Evolutionary conservation across 2,113 vertebrate genomes (phyloP), one percentile per base, ranked within the genome.

Genomic region (Talpa occidentalis): DNA sequence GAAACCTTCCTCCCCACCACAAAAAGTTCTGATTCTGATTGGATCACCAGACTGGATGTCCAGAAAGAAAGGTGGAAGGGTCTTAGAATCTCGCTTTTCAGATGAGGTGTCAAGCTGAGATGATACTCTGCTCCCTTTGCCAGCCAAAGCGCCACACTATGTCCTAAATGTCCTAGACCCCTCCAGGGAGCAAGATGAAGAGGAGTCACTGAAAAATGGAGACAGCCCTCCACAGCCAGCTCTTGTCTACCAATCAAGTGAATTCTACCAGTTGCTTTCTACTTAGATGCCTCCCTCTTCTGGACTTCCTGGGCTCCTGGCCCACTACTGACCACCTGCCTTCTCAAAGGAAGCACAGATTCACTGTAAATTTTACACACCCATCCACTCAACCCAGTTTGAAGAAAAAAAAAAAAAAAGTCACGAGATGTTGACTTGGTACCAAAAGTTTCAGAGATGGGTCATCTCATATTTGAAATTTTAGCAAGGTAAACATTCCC

Each of bases 401-500:
- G 56, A 16, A 69, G 24, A 21, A 19, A 62, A 91, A 42, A 16
- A 84, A 49, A 91, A 42, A 16, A 84, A 49, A 79, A 35, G 37
- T 40, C 54, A 42, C 40, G 8, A 84, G 78, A 78, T 40, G 74
- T 40, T 79, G 78, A 84, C 92, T 96, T 54, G 56, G 88, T 91
- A 72, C 44, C 91, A 92, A 16, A 30, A 91, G 28, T 49, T 78
- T 88, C 64, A 89, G 54, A 14, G 32, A 70, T 40, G 37, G 81
- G 47, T 59, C 69, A 64, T 11, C 70, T 52, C 54, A 9, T 74
- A 90, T 74, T 47, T 83, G 80, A 89, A 91, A 94, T 84, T 28
- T 67, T 73, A 84, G 37, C 42, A 87, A 56, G 84, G 37, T 7
- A 44, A 76, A 88, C 26, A 74, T 62, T 80, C 42, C 59, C 49